Evolutionary conservation across 2,797 vertebrate genomes (phyloP).

Genomic region (Halcyon chelicuti): DNA sequence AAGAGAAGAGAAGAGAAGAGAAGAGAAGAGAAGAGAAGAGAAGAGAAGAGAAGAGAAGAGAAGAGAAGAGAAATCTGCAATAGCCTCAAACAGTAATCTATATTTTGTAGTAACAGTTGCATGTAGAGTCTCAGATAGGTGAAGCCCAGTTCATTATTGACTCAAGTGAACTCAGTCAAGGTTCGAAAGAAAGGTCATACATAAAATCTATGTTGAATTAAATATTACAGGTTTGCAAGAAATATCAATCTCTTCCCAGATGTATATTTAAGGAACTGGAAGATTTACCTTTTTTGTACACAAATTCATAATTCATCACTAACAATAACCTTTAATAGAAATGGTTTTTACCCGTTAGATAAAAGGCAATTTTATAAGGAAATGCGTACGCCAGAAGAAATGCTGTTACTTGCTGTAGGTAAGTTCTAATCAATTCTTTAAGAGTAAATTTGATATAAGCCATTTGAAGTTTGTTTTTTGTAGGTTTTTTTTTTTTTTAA

Average conservation of each 20-base stretch:
- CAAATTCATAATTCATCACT: neutral
- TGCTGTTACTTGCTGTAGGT: neutral
- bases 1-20: no score
- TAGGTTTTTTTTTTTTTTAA: neutral
- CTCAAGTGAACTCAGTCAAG: neutral
- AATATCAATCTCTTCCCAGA: neutral
- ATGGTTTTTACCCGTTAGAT: neutral
- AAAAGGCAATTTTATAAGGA: neutral
- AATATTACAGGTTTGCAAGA: neutral
- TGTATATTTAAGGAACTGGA: neutral
- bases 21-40: no score
- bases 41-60: no score
- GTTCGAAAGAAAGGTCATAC: neutral
- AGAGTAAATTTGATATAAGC: neutral
- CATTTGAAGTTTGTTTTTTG: neutral
- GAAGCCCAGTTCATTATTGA: neutral
- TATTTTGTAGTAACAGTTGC: neutral
- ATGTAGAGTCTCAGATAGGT: neutral
- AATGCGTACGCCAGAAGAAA: neutral
- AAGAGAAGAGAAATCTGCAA: no score
- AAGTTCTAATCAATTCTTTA: neutral
- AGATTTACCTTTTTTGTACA: neutral
- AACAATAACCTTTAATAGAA: neutral
- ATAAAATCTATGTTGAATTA: neutral
- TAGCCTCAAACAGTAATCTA: neutral